phyloP scores from a whole-genome alignment of 1,140 invertebrate genomes.

The Tetraneura akinire region DNA sequence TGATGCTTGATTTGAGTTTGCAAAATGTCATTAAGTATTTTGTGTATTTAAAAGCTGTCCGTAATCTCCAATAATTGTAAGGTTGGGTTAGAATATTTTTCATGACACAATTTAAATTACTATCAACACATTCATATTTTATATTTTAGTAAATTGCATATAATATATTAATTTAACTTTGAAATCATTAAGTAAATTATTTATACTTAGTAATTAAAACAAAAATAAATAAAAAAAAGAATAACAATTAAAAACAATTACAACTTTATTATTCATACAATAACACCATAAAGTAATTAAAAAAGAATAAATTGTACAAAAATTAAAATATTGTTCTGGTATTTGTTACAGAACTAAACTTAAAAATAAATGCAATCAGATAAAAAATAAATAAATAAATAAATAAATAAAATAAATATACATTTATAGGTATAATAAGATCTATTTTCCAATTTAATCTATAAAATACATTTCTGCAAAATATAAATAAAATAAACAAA shows the following conservation, averaged over 20 bases:
- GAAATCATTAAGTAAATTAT: no score
- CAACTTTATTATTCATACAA: conserved; percentile 48
- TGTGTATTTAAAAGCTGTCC: no score
- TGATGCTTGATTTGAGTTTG: no score
- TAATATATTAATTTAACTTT: no score
- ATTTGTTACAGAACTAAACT: conserved; percentile 30
- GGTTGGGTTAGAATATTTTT: no score
- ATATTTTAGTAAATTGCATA: no score
- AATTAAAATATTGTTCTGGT: conserved; percentile 29
- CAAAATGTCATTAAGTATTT: no score
- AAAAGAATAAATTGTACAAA: conserved; percentile 30
- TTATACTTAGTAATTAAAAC: no score
- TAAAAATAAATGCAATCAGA: conserved; percentile 32
- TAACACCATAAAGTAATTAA: conserved; percentile 44
- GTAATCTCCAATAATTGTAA: no score
- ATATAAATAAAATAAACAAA: not conserved
- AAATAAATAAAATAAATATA: not conserved
- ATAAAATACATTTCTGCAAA: not conserved
- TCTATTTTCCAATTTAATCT: conserved; percentile 4
- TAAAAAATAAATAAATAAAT: not conserved
- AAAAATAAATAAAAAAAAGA: not conserved
- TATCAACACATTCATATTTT: no score
- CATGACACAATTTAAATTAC: no score
- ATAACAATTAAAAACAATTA: conserved; percentile 39
- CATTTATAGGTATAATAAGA: not conserved